Evolutionary conservation across 2,888 invertebrate species (phyloP), one percentile per base, ranked within the genome.

Genomic region (Lycophotia porphyrea): DNA sequence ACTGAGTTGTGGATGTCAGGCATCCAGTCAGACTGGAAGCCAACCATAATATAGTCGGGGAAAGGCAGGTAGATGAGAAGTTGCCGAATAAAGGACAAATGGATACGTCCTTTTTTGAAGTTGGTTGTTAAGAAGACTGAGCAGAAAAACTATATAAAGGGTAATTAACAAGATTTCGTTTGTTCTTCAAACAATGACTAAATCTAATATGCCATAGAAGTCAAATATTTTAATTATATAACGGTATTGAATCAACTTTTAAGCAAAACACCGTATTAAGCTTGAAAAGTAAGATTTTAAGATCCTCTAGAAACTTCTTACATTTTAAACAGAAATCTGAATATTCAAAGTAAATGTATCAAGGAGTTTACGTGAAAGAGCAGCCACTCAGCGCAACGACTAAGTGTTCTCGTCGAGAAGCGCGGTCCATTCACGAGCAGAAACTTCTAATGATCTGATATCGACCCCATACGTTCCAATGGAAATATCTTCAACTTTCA

Each of bases 381-480:
- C 67, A 68, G 64, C 58, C 36, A 36, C 63, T 64, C 9, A 49
- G 47, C 42, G 36, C 42, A 34, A 27, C 73, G 52, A 74, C n/a
- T 31, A 77, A 81, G 70, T 81, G 79, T 36, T 34, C 67, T 82
- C 80, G 68, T 80, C 68, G 31, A 64, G 77, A 39, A 34, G 36
- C 52, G 47, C 47, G 64, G 55, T 68, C 81, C 79, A 83, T 83
- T 82, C 74, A 82, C 18, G 74, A 74, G 24, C 36, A 65, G 60
- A 72, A 81, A 81, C 81, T 81, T 81, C 74, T 81, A 83, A 81
- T 83, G 81, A 83, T 81, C 72, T 60, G 79, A 74, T 78, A 79
- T 74, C 81, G 67, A 64, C 44, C 64, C 66, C 64, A 64, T 71
- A 73, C 69, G 52, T 72, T 34, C 39, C 18, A 63, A 58, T 58